Evolutionary conservation across 2,888 invertebrate genomes (phyloP), one percentile per base, ranked within the genome.

Genomic region (Gymnocheta viridis): DNA sequence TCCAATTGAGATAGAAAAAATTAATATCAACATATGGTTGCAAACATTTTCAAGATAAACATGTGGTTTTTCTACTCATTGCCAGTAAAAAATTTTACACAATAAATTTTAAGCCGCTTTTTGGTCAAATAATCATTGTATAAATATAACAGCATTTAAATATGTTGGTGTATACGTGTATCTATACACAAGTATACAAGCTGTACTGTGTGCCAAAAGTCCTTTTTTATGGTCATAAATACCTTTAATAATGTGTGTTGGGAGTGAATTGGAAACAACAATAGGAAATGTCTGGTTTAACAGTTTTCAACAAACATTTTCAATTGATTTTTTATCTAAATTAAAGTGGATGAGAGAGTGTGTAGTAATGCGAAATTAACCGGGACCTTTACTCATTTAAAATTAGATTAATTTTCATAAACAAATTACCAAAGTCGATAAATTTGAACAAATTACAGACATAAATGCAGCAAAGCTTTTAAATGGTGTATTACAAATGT

Each of bases 101-200:
- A 82, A 70, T 82, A 74, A 69, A 81, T 69, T 74, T 74, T 76
- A 82, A 82, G 74, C 81, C 81, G 81, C 69, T 76, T 81, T 76
- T 76, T 64, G 70, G 76, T 82, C 76, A 82, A 82, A 76, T 76
- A 82, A 82, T 82, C 62, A 82, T 76, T 56, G 35, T 17, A 82
- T 70, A 81, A 74, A 82, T 64, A 73, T 49, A 22, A 62, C 67
- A 78, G 38, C 38, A 69, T 29, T 60, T 60, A 24, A n/a, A 22
- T 32, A n/a, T 44, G 62, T 62, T 17, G 1, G 32, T 35, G 14
- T 35, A 32, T 22, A 10, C 14, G 14, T 38, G 60, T 38, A 2
- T 3, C 32, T 35, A 14, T 22, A 7, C 14, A 22, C 38, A 12
- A 38, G 6, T 22, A 49, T 32, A n/a, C n/a, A n/a, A 38, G 24